Evolutionary conservation across 2,888 invertebrate genomes (phyloP).

Genomic region (Zygaena filipendulae): DNA sequence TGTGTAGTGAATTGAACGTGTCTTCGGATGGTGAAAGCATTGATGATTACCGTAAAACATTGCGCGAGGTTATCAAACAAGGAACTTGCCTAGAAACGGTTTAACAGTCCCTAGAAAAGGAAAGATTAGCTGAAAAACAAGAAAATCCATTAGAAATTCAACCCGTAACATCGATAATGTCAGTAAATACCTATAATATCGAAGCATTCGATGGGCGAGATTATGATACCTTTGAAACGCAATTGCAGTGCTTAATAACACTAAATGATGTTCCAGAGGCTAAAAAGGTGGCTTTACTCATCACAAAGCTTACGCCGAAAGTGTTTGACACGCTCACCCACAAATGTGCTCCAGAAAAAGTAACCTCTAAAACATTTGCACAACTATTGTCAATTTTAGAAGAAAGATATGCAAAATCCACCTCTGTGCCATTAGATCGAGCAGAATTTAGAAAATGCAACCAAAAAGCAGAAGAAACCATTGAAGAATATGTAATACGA

Average conservation of each 20-base stretch:
- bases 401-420: not conserved
- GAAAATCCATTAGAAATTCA: too few species aligned
- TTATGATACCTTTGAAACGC: not conserved
- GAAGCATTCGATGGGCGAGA: not conserved
- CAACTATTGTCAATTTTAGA: not conserved
- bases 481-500: not conserved
- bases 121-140: too few species aligned
- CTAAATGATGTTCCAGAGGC: not conserved
- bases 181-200: not conserved
- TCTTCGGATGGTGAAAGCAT: not conserved
- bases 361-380: not conserved
- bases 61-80: not conserved
- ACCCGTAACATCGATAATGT: not conserved
- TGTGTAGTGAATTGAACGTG: not conserved
- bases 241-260: not conserved
- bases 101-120: too few species aligned
- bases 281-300: not conserved
- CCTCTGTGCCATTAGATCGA: not conserved
- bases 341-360: not conserved
- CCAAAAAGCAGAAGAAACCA: not conserved
- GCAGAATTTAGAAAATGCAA: slow-evolving; percentile 1
- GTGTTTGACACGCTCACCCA: not conserved
- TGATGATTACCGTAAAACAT: not conserved
- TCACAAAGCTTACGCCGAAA: not conserved
- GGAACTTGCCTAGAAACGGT: not conserved